Conservation (phyloP, 2,113 vertebrate species). For the Oriolus oriolus region DNA sequence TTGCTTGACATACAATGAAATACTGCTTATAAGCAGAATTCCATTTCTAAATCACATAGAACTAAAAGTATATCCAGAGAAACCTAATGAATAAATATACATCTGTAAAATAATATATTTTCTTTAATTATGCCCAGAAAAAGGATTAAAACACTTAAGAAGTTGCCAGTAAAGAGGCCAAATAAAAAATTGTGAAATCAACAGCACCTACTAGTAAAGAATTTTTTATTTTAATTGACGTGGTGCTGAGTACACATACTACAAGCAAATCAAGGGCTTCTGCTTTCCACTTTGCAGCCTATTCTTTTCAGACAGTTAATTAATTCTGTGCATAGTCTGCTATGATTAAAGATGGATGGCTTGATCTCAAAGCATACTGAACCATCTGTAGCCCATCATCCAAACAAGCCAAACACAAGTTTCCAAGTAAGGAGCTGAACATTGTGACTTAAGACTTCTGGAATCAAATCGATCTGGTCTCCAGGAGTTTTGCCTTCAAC, state of each 20-base stretch:
- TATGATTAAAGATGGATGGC: neutral
- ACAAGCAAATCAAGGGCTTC: neutral
- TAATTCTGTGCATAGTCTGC: neutral
- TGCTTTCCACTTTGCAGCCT: neutral
- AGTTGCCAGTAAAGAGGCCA: neutral
- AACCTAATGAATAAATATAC: neutral
- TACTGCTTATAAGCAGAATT: neutral
- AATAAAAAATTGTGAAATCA: neutral
- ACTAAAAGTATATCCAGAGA: neutral
- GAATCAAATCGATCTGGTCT: neutral
- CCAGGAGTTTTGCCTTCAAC: neutral
- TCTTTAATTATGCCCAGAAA: neutral
- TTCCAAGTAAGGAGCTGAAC: neutral
- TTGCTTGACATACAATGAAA: neutral
- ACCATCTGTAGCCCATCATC: neutral
- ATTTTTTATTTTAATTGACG: neutral
- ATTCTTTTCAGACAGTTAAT: neutral
- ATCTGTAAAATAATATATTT: neutral
- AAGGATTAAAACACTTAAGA: neutral
- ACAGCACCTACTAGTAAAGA: neutral
- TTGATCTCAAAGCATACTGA: neutral
- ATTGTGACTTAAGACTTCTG: neutral
- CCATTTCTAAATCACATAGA: neutral
- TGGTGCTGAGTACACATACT: neutral
- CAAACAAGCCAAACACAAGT: neutral